Base-by-base conservation (phyloP, 2,888 invertebrate genomes). In the Malacosoma neustria region DNA sequence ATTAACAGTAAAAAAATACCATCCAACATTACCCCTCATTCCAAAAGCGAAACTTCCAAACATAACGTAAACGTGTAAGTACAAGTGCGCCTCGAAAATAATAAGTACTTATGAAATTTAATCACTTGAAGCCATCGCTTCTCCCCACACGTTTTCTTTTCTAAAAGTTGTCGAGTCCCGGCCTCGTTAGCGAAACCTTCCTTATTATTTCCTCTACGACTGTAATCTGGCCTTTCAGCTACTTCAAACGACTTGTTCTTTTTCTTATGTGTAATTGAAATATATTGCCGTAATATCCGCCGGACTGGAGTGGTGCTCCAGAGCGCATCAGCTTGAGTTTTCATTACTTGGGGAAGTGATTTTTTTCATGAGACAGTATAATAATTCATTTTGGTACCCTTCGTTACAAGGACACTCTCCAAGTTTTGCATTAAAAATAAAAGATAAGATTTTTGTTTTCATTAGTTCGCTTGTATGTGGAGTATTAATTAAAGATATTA, bases 261-360 rank as follows among this genome's bases (percentile, higher is more conserved):
- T 84, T 84, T 84, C 84, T 82, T 80, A 80, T 75, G 73, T 82
- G 84, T 85, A 85, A 85, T 85, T 85, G 84, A 85, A 82, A 85
- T 85, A 82, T 82, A 85, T 85, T 85, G 81, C 81, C 73, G 75
- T 81, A 84, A 84, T 85, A 84, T 84, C 81, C 81, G 73, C 61
- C 69, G 77, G 80, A 73, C 82, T 71, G 67, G 72, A 71, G 73
- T 68, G 69, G 64, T 63, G 62, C 73, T 73, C 77, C 80, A 62
- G 68, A 79, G 77, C 74, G 72, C 80, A 81, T 80, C 80, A 74
- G 70, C 72, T 72, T 54, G 72, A 81, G 77, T 77, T 85, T 85
- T 85, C 81, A 84, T 84, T 84, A 84, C 77, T 76, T 55, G 66
- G 62, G 49, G 67, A 74, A 79, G 77, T 80, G 75, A 76, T 81